These are phyloP conservation scores for Nannoperca australis DNA, from an alignment of 2,797 vertebrate genomes.

Conservation along the genomic window DNA sequence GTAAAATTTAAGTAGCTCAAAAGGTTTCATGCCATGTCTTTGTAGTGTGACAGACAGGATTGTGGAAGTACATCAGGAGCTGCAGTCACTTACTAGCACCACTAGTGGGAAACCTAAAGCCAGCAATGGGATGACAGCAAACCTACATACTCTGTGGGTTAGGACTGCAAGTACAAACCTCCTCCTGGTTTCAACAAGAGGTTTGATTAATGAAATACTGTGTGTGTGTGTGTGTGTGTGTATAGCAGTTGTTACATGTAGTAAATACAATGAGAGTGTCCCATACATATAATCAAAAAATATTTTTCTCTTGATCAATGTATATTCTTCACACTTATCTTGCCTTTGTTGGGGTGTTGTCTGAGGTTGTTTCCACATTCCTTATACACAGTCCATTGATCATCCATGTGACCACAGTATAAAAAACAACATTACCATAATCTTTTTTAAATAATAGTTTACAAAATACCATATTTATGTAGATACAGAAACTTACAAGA, in stretches of 20 bases:
- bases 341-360: too few relatives aligned
- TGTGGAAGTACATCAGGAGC: neutral
- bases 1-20: too few relatives aligned
- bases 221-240: neutral
- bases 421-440: neutral
- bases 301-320: neutral
- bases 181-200: neutral
- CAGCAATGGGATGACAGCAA: conserved; percentile 17
- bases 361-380: neutral
- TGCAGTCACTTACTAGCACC: conserved; percentile 43
- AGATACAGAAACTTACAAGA: neutral
- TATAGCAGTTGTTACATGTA: neutral
- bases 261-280: neutral
- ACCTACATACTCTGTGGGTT: neutral
- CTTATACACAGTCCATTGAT: neutral
- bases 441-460: neutral
- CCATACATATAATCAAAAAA: neutral
- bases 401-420: neutral
- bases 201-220: neutral
- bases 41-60: neutral
- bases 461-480: neutral
- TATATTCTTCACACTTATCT: neutral
- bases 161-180: neutral
- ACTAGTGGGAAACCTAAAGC: conserved; percentile 61
- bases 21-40: neutral